Conservation (phyloP, 2,113 vertebrate genomes). For the Leiothrix lutea region DNA sequence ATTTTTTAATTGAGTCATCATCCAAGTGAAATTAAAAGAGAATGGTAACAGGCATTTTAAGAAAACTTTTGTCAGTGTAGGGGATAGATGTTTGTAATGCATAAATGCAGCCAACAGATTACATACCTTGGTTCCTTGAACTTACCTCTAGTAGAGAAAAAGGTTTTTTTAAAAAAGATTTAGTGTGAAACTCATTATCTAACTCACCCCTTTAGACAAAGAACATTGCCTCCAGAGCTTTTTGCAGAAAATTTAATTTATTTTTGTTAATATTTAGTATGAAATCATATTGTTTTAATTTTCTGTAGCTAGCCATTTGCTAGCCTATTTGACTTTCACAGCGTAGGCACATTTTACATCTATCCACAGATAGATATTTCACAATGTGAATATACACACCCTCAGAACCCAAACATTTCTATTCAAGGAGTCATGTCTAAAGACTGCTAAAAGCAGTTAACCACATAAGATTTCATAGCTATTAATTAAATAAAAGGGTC, state of each 20-base stretch:
- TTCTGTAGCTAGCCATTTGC: background rate
- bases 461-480: background rate
- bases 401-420: background rate
- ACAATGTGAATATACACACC: background rate
- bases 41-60: background rate
- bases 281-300: background rate
- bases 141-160: background rate
- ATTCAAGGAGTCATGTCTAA: background rate
- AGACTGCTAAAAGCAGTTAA: background rate
- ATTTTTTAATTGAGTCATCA: background rate
- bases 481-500: background rate
- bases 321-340: background rate
- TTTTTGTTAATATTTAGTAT: background rate
- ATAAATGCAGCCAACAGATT: background rate
- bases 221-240: background rate
- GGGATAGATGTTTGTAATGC: background rate
- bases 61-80: background rate
- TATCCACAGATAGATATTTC: background rate
- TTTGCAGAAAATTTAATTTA: background rate
- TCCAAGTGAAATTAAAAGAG: background rate
- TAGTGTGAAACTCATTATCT: background rate
- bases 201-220: background rate
- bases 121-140: background rate
- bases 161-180: fast-evolving
- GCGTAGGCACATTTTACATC: background rate